Evolutionary conservation across 1,140 invertebrate species (phyloP).

Genomic region (Drosophila mayri): DNA sequence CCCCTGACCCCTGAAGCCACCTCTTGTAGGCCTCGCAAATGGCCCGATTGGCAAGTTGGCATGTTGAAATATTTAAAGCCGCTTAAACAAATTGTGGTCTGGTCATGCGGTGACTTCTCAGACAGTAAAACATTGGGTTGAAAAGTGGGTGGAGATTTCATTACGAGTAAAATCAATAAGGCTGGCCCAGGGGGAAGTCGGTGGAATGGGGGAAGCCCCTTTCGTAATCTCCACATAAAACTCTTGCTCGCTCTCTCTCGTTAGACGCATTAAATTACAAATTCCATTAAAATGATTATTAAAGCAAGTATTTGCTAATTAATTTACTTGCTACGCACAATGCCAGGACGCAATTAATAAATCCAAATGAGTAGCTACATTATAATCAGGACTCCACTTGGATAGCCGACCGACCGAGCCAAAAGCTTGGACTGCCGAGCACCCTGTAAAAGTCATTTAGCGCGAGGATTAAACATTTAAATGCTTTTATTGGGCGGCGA

Average conservation of each 20-base stretch:
- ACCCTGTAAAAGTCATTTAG: conserved; percentile 54
- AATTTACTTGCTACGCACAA: conserved; percentile 81
- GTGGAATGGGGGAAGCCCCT: background rate
- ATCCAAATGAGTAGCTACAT: conserved; percentile 75
- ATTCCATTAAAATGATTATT: conserved; percentile 84
- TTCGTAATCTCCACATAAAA: conserved; percentile 79
- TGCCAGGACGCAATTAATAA: conserved; percentile 77
- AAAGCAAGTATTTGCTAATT: conserved; percentile 83
- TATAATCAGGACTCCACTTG: conserved; percentile 28
- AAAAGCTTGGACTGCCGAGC: conserved; percentile 16
- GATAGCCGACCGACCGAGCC: background rate
- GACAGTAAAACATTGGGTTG: conserved; percentile 50
- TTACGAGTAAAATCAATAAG: conserved; percentile 69
- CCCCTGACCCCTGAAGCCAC: conserved; percentile 42
- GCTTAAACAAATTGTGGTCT: conserved; percentile 82
- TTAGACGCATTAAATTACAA: conserved; percentile 84
- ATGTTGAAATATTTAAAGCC: conserved; percentile 82
- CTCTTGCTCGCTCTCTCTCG: conserved; percentile 57
- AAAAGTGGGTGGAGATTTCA: conserved; percentile 22
- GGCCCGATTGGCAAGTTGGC: conserved; percentile 60
- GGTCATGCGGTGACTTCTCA: conserved; percentile 61
- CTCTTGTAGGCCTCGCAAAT: conserved; percentile 12
- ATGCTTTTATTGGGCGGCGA: conserved; percentile 16
- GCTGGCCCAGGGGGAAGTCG: background rate
- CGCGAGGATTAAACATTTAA: conserved; percentile 37